phyloP scores from a whole-genome alignment of 1,140 invertebrate genomes.

The Diachasmimorpha longicaudata region DNA sequence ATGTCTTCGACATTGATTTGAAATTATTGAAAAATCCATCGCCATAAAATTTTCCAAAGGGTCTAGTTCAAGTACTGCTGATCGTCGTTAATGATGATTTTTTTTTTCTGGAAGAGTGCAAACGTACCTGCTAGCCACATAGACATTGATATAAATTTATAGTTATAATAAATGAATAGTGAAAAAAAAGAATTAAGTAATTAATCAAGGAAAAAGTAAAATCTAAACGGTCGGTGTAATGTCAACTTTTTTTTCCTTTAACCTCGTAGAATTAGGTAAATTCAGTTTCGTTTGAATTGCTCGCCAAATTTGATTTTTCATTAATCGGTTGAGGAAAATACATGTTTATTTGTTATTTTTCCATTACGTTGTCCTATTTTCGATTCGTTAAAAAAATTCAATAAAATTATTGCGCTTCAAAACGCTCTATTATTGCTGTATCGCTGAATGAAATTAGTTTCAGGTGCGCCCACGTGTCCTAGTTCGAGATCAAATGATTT shows the following conservation, averaged over 20 bases:
- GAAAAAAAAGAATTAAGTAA: neutral
- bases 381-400: neutral
- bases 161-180: constrained; percentile 5
- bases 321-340: neutral
- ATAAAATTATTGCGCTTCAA: neutral
- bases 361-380: neutral
- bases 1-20: neutral
- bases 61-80: neutral
- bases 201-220: neutral
- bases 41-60: neutral
- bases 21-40: neutral
- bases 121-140: constrained; percentile 9
- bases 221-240: neutral
- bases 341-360: neutral
- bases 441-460: neutral
- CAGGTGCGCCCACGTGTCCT: neutral
- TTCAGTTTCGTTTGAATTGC: neutral
- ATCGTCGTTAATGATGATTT: neutral
- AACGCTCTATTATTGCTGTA: neutral
- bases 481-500: neutral
- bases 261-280: neutral
- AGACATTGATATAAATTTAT: neutral
- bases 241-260: neutral
- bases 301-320: neutral
- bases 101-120: constrained; percentile 23